Evolutionary conservation across 1,140 invertebrate genomes (phyloP), one percentile per base, ranked within the genome.

Genomic region (Bombus picipes): DNA sequence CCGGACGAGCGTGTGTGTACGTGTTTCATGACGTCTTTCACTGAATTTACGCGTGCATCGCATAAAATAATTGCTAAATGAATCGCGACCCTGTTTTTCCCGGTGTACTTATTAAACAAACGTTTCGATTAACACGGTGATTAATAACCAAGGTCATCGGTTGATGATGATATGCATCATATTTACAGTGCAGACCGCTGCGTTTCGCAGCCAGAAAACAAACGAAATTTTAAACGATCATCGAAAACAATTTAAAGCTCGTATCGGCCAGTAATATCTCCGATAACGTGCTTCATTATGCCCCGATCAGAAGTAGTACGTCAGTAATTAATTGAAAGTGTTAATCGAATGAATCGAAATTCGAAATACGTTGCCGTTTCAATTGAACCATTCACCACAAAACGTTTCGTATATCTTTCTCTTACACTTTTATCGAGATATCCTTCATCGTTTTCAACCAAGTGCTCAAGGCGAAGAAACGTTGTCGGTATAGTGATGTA

Each of bases 31-130:
- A 66, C 70, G 65, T 83, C 70, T 83, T 82, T 85, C 74, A 87
- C 81, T 68, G 53, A 65, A 66, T 81, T 59, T 75, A 78, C 81
- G 75, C 62, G 66, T 66, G 76, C 62, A 90, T 87, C 71, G 88
- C 86, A 90, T 88, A 88, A 90, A 90, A 90, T 90, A 90, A 90
- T 90, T 90, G 89, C 86, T 90, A 90, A 90, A 90, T 90, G 89
- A 90, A 90, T 90, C 86, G 88, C 83, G 77, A 65, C 59, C 85
- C 85, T 80, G 89, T 90, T 90, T 90, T 90, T 90, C 82, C 82
- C 88, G 76, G 72, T 53, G 83, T 90, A 90, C 89, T 90, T 90
- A 90, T 90, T 90, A 90, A 88, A 86, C 89, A 88, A 90, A 90
- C 89, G 87, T 90, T 90, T 90, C 87, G 86, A 90, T 90, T 90